Evolutionary conservation across 2,113 vertebrate species (phyloP).

Genomic region (Upupa epops): DNA sequence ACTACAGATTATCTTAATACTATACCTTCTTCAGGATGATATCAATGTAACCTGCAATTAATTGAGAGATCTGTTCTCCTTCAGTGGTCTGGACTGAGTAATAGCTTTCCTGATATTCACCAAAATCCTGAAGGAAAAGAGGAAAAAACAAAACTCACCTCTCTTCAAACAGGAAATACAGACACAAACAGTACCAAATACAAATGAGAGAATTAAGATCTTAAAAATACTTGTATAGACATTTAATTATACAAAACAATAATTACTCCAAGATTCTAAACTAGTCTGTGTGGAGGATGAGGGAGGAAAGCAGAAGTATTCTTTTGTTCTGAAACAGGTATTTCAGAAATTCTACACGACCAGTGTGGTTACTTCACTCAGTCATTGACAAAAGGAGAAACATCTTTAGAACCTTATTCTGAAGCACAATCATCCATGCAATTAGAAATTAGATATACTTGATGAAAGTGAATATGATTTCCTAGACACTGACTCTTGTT

Average conservation of each 20-base stretch:
- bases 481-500: not conserved
- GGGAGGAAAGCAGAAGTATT: not conserved
- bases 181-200: not conserved
- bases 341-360: not conserved
- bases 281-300: fast-evolving
- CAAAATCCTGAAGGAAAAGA: constrained; percentile 86
- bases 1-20: not conserved
- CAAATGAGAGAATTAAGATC: not conserved
- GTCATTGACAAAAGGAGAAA: not conserved
- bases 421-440: not conserved
- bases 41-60: constrained; percentile 98
- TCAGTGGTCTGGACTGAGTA: constrained; percentile 98
- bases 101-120: constrained; percentile 99
- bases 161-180: not conserved
- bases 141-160: not conserved
- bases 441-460: not conserved
- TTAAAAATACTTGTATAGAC: not conserved
- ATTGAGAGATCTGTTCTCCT: constrained; percentile 97
- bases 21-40: constrained; percentile 98
- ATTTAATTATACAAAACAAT: not conserved
- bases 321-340: not conserved
- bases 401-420: not conserved
- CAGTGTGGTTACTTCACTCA: not conserved
- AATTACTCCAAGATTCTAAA: not conserved
- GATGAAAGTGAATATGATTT: not conserved